phyloP scores from a whole-genome alignment of 2,797 vertebrate genomes.

The Melanotaenia boesemani region DNA sequence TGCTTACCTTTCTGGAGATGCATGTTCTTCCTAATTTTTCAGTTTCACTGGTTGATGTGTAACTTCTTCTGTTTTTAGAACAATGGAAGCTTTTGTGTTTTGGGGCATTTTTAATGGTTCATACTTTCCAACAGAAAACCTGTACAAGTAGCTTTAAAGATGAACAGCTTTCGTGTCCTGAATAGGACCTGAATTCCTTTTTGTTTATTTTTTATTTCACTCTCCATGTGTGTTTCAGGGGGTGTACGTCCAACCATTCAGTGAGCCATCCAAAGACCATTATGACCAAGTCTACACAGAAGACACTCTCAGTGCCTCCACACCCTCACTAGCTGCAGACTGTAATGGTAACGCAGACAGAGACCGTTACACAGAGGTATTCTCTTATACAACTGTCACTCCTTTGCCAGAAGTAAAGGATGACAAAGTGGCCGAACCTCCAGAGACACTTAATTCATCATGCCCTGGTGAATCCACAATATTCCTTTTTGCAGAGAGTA shows the following conservation, averaged over 20 bases:
- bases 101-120: too few species aligned
- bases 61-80: too few species aligned
- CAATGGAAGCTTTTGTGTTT: too few species aligned
- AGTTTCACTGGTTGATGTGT: too few species aligned
- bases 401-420: background rate
- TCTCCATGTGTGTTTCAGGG: conserved; percentile 41
- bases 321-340: background rate
- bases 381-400: background rate
- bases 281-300: conserved; percentile 57
- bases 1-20: too few species aligned
- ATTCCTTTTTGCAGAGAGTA: conserved; percentile 27
- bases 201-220: background rate
- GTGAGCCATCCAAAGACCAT: conserved; percentile 43
- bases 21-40: too few species aligned
- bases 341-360: background rate
- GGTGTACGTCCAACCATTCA: conserved; percentile 30
- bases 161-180: background rate
- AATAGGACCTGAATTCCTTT: background rate
- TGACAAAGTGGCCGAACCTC: background rate
- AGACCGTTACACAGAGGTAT: conserved; percentile 20
- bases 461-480: conserved; percentile 41
- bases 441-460: background rate
- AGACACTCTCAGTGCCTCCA: conserved; percentile 4
- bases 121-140: background rate
- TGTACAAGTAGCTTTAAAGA: background rate